Conservation (phyloP, 2,888 invertebrate species). For the Thyatira batis region DNA sequence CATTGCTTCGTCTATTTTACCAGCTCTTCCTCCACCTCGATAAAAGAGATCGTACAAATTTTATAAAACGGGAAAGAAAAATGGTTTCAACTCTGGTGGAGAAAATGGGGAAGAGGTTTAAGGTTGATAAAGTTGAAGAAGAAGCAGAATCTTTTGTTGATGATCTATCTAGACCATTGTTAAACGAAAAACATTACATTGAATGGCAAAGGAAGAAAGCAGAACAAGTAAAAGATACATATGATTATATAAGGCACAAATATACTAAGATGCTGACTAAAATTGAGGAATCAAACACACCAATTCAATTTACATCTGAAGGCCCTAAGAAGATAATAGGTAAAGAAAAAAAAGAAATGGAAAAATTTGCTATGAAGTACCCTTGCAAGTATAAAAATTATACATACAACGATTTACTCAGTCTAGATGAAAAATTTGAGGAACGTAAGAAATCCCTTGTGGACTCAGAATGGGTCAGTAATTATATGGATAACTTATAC, state of each 20-base stretch:
- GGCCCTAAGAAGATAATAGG: constrained; percentile 28
- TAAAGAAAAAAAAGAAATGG: constrained; percentile 60
- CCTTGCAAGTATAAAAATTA: constrained; percentile 66
- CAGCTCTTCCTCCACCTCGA: constrained; percentile 83
- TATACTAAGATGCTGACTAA: constrained; percentile 63
- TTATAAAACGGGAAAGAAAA: constrained; percentile 74
- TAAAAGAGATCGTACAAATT: constrained; percentile 80
- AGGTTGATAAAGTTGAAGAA: constrained; percentile 55
- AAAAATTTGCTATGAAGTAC: constrained; percentile 54
- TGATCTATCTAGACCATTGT: constrained; percentile 67
- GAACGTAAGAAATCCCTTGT: constrained; percentile 50
- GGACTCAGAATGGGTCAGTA: constrained; percentile 68
- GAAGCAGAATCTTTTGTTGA: constrained; percentile 59
- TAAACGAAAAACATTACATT: constrained; percentile 74
- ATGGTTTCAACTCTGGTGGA: constrained; percentile 66
- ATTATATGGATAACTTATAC: constrained; percentile 76
- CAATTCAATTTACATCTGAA: constrained; percentile 28
- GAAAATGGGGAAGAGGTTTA: constrained; percentile 65
- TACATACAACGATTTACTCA: constrained; percentile 65
- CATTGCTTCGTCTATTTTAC: constrained; percentile 82
- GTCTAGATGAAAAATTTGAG: constrained; percentile 52
- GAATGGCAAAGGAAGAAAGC: constrained; percentile 82
- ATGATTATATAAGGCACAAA: constrained; percentile 64
- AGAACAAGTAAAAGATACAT: constrained; percentile 66
- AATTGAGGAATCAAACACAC: constrained; percentile 53